Conservation (phyloP, 2,113 vertebrate species). For the Marmota flaviventris region DNA sequence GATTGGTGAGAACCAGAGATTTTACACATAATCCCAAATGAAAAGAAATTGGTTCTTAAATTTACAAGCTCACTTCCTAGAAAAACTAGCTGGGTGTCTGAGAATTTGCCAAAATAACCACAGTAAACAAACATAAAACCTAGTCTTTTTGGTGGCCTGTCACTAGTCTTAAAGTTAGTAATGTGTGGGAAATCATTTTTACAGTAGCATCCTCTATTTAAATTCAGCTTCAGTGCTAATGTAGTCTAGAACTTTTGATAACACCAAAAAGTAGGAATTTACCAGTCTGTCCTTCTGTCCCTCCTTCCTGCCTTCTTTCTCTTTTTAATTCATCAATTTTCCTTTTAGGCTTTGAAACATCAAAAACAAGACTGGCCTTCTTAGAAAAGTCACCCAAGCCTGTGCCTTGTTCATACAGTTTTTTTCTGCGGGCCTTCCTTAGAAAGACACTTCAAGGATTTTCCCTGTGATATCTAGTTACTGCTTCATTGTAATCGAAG, state of each 20-base stretch:
- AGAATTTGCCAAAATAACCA: background rate
- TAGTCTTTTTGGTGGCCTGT: background rate
- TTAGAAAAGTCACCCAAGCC: background rate
- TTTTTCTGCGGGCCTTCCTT: background rate
- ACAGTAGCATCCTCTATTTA: background rate
- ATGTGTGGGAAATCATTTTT: background rate
- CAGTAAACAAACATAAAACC: background rate
- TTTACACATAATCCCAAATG: slow-evolving; percentile 11
- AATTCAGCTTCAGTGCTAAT: background rate
- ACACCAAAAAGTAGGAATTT: background rate
- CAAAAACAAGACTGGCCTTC: background rate
- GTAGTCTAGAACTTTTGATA: background rate
- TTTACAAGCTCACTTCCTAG: background rate
- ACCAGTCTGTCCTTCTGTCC: background rate
- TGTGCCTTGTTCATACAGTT: background rate
- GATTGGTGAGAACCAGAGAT: background rate
- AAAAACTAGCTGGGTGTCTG: background rate
- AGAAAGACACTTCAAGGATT: background rate
- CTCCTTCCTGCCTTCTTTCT: background rate
- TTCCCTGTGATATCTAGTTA: background rate
- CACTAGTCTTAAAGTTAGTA: background rate
- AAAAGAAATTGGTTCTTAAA: slow-evolving; percentile 28
- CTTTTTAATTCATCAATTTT: background rate
- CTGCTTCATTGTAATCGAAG: background rate
- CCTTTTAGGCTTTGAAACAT: slow-evolving; percentile 2